Base-by-base conservation (phyloP, 2,113 vertebrate species). In the Lophochroa leadbeateri region DNA sequence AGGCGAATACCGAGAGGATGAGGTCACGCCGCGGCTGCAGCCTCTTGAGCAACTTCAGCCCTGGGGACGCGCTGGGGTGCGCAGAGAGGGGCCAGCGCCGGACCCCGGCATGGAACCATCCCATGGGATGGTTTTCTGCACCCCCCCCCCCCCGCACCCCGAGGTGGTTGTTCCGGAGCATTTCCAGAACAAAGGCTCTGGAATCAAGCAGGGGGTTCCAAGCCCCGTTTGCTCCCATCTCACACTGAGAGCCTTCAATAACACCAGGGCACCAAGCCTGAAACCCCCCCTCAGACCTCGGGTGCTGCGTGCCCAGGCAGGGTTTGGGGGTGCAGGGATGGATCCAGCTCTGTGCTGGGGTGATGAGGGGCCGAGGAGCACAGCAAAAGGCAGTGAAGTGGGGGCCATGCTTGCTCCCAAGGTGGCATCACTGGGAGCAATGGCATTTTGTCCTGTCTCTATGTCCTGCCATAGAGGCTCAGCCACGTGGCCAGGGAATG, bases 31-130 rank as follows among this genome's bases (percentile, higher is more conserved):
- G 46, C 11, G 44, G 81, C 77, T 95, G 91, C 57, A 21, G 92
- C 68, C 68, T 91, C 93, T 94, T 91, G 92, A 92, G 95, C 92
- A 96, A 95, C 61, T 27, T 67, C 81, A 74, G 41, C 43, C 14
- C 37, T 37, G 37, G 37, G 37, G 37, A 37, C 37, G 37, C 37
- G 37, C n/a, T 41, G 63, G 28, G 89, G 46, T 3, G 61, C 19
- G 19, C 55, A n/a, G 33, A n/a, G 55, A n/a, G 33, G 33, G 33
- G 55, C 14, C 33, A 57, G 55, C 55, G 19, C 55, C 31, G 31
- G 31, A 13, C 31, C 55, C 53, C 53, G 53, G 18, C 19, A 14
- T 7, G 55, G 33, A 58, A 9, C 55, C 55, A 14, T n/a, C 55
- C 31, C 55, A 9, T 13, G 12, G 31, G 31, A 31, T 6, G 55